Base-by-base conservation (phyloP, 2,113 vertebrate genomes). In the Corynorhinus townsendii region DNA sequence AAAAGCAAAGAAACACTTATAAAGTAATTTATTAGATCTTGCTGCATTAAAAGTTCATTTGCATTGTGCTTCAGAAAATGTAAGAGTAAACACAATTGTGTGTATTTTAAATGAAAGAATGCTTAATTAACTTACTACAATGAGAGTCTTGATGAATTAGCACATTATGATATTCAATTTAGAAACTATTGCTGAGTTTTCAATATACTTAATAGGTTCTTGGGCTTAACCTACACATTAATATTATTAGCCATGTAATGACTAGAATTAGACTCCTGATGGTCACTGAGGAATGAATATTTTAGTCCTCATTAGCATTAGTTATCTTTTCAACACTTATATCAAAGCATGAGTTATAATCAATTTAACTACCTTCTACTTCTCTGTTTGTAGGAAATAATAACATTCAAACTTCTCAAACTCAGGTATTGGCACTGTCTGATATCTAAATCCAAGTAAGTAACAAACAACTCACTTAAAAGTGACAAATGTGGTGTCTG, bases 131-230 rank as follows among this genome's bases (percentile, higher is more conserved):
- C 43, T 94, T 86, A 87, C 16, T 84, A 95, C 33, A 92, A 94
- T 92, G 91, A 93, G 73, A 90, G 28, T 80, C 92, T 89, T 82
- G 90, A 96, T 93, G 71, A 95, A 95, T 97, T 94, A 95, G 77
- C 83, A 40, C 82, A 90, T 96, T 89, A 85, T 30, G 69, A 73
- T 92, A 85, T 90, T 85, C 86, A 96, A 90, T 75, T 92, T 93
- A 86, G 81, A 77, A 86, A 87, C 68, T 87, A 96, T 81, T 95
- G 90, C 86, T 94, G 75, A 95, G 43, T 96, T 96, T 97, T 96
- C 86, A 94, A 76, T 95, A 88, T 91, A 80, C 62, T 93, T 96
- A 96, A 95, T 96, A 80, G 43, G 93, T 88, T 95, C 59, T 77
- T 92, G n/a, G 93, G 88, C 24, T 95, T 85, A 88, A 87, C 40